These are phyloP conservation scores for Cinclus mexicanus DNA, from an alignment of 2,113 vertebrate genomes.

Conservation along the genomic window DNA sequence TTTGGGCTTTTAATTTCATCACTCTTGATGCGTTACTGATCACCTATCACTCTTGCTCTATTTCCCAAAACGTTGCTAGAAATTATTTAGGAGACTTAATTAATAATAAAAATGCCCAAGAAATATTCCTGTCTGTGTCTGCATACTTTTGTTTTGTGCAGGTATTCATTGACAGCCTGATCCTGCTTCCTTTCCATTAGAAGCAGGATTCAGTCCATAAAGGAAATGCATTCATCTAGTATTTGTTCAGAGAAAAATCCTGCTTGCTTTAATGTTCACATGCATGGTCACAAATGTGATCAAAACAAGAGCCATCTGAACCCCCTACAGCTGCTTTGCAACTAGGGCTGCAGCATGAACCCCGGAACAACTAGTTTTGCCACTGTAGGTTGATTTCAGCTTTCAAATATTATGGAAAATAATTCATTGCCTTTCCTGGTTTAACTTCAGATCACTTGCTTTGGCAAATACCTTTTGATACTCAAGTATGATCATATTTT, in stretches of 20 bases:
- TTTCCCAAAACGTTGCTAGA: not conserved
- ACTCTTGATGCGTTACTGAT: not conserved
- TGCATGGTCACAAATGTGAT: not conserved
- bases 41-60: not conserved
- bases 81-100: not conserved
- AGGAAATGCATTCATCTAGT: not conserved
- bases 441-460: not conserved
- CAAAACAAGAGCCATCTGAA: not conserved
- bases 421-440: not conserved
- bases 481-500: not conserved
- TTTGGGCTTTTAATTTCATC: not conserved
- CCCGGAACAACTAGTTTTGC: not conserved
- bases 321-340: not conserved
- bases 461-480: conserved; percentile 28
- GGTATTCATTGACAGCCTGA: not conserved
- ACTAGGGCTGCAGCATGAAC: not conserved
- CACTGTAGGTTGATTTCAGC: not conserved
- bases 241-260: not conserved
- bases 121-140: not conserved
- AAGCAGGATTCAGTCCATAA: not conserved
- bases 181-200: not conserved
- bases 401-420: not conserved
- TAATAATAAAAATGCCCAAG: not conserved
- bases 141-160: not conserved
- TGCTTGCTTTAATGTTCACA: not conserved